Conservation (phyloP, 2,797 vertebrate genomes). For the Oceanodroma leucorhoa region DNA sequence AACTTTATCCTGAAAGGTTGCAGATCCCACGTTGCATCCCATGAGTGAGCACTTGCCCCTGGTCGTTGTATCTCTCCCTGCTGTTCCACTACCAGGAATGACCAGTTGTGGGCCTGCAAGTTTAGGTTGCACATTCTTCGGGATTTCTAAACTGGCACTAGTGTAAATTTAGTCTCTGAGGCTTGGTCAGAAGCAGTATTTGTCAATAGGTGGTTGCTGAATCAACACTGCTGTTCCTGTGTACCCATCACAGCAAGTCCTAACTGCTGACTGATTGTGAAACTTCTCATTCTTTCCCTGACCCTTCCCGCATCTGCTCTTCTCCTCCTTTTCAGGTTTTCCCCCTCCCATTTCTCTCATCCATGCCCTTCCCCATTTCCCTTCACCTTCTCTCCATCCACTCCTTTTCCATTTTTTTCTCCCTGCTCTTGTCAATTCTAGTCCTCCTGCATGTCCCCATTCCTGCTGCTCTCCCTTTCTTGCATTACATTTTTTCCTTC, state of each 20-base stretch:
- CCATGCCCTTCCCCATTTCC: background rate
- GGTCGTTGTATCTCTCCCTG: background rate
- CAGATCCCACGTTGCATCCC: background rate
- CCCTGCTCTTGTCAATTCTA: background rate
- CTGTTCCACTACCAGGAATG: background rate
- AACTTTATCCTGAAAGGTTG: background rate
- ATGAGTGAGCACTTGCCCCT: background rate
- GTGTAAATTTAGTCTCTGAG: background rate
- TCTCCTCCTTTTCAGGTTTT: background rate
- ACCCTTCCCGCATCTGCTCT: background rate
- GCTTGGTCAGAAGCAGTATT: background rate
- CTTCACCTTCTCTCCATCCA: background rate
- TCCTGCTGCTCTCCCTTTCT: background rate
- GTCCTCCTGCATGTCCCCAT: background rate
- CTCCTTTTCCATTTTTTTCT: background rate
- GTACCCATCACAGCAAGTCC: background rate
- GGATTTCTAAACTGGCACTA: background rate
- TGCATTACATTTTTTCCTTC: background rate
- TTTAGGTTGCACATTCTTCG: background rate
- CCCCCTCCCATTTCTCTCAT: background rate
- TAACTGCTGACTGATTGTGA: background rate
- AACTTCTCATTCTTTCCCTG: background rate
- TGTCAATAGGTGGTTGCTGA: conserved; percentile 14
- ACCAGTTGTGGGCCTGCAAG: background rate
- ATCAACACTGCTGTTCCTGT: background rate